Base-by-base conservation (phyloP, 2,797 vertebrate genomes). In the Tolypeutes matacus region DNA sequence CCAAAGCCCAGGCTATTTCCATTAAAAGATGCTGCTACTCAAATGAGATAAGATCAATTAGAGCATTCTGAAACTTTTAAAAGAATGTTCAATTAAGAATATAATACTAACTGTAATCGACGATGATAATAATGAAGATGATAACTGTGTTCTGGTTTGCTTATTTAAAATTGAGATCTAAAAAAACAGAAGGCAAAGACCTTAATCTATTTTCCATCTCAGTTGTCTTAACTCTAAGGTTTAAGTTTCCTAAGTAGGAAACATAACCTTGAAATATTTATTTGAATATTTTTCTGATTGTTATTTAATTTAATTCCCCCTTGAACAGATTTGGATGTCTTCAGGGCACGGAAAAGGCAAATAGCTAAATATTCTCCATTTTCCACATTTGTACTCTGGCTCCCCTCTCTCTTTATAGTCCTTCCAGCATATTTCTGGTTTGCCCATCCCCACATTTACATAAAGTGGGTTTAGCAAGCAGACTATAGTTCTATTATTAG, bases 221-320 rank as follows among this genome's bases (percentile, higher is more conserved):
- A 20, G 39, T 46, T 18, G 18, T 21, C 27, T 17, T 78, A 15
- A 64, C 20, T 42, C 29, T 34, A 58, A 58, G 34, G 12, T 49
- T 67, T 85, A 36, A 7, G 34, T 80, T 83, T 49, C 49, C 58
- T 42, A 42, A 83, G 70, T 10, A 51, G 67, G 21, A 27, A 73
- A 7, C 0, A 12, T 1, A 31, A 42, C 5, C 20, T 12, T 29
- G 49, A 25, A 1, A 1, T 6, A 20, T 29, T 8, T 39, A 58
- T 7, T 7, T 39, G 15, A 34, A 77, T 31, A 69, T 25, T 8
- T 42, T 67, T 89, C 84, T 6, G 14, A 31, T 18, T n/a, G 2
- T 42, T 3, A 75, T n/a, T 5, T 65, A 82, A 64, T 49, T 78
- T 53, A 25, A 12, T 12, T n/a, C 17, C 76, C 12, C 5, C 13